phyloP scores from a whole-genome alignment of 92 coral and sea anemone genomes.

The Pocillopora meandrina region DNA sequence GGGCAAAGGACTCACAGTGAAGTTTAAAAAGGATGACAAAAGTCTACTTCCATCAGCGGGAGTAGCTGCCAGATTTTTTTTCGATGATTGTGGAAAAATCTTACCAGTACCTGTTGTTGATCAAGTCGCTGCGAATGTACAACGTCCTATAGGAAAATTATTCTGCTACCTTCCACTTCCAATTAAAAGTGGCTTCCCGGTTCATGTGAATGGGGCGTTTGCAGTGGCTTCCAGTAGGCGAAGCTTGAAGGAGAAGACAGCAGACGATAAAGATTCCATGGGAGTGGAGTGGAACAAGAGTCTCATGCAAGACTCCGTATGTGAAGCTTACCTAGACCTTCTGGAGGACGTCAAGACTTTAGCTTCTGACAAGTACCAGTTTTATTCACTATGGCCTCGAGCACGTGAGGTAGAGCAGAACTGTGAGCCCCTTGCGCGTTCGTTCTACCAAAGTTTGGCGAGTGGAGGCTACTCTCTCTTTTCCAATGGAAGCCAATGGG shows the following conservation, averaged over 20 bases:
- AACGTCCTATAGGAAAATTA: conserved; percentile 44
- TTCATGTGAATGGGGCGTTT: conserved; percentile 79
- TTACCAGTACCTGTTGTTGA: conserved; percentile 36
- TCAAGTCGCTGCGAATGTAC: not conserved
- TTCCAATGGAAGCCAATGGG: conserved; percentile 72
- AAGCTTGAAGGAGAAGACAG: conserved; percentile 62
- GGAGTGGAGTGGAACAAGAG: conserved; percentile 72
- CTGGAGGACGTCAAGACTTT: conserved; percentile 59
- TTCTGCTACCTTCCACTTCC: conserved; percentile 95
- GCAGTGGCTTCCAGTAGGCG: conserved; percentile 82
- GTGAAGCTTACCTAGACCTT: conserved; percentile 59
- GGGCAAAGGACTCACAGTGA: conserved; percentile 64
- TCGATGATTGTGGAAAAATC: not conserved
- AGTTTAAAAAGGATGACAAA: conserved; percentile 48
- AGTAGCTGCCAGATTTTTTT: conserved; percentile 63
- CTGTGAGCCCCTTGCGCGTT: conserved; percentile 35
- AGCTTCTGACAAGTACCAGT: conserved; percentile 2
- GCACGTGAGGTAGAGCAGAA: not conserved
- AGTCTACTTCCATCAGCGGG: conserved; percentile 86
- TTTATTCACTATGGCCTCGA: conserved; percentile 65
- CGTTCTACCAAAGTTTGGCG: conserved; percentile 43
- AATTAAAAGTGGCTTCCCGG: conserved; percentile 80
- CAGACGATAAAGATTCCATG: conserved; percentile 66
- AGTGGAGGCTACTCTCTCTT: conserved; percentile 40
- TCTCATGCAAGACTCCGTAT: conserved; percentile 60